Evolutionary conservation across 2,113 vertebrate genomes (phyloP).

Genomic region (Cyanistes caeruleus): DNA sequence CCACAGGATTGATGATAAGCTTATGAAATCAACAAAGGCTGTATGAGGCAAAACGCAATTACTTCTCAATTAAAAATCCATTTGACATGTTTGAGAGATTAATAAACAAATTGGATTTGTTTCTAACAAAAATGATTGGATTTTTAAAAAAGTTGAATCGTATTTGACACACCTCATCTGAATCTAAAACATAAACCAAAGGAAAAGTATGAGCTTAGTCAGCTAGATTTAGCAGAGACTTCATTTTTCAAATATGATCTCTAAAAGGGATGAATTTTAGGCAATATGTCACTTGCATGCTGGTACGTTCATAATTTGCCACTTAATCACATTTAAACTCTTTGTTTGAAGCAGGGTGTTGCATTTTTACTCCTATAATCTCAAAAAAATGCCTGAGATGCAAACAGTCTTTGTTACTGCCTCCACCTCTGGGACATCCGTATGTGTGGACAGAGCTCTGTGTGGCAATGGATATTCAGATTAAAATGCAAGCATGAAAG

Average conservation of each 20-base stretch:
- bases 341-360: not conserved
- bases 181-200: not conserved
- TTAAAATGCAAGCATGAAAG: not conserved
- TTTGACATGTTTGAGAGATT: constrained; percentile 73
- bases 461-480: not conserved
- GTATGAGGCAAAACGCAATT: constrained; percentile 64
- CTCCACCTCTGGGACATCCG: not conserved
- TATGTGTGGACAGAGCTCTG: not conserved
- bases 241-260: not conserved
- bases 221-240: not conserved
- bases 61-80: constrained; percentile 75
- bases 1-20: constrained; percentile 63
- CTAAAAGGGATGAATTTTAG: not conserved
- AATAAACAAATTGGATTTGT: constrained; percentile 69
- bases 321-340: not conserved
- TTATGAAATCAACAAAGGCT: constrained; percentile 62
- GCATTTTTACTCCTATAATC: not conserved
- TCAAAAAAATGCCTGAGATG: not conserved
- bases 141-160: not conserved
- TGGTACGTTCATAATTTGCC: not conserved
- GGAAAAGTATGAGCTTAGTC: not conserved
- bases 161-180: not conserved
- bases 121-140: constrained; percentile 53
- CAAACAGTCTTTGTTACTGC: not conserved
- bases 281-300: not conserved